A percentile compares a stretch with the other conserved stretches of the same genome.
phyloP scores from a whole-genome alignment of 2,113 vertebrate species.

The Hylia prasina region DNA sequence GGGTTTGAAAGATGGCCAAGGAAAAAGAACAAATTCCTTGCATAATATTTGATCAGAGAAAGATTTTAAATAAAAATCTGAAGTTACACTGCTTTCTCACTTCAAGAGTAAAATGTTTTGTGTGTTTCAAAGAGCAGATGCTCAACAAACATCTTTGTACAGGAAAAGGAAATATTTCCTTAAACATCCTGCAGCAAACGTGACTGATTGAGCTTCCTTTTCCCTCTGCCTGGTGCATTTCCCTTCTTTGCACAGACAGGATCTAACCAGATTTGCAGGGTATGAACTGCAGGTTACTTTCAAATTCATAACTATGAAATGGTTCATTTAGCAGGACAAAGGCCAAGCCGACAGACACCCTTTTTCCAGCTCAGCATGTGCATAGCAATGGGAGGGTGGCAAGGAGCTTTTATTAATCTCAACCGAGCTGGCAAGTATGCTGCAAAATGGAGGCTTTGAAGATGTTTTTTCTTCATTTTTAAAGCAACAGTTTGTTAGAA shows the following conservation, averaged over 20 bases:
- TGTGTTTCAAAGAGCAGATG: constrained; percentile 11
- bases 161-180: constrained; percentile 66
- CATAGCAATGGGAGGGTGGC: constrained; percentile 49
- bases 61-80: background rate
- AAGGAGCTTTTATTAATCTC: constrained; percentile 61
- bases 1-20: background rate
- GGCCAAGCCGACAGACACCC: constrained; percentile 40
- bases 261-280: constrained; percentile 50
- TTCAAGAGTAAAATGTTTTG: background rate
- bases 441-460: constrained; percentile 53
- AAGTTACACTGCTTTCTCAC: background rate
- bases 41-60: background rate
- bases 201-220: constrained; percentile 62
- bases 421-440: constrained; percentile 54
- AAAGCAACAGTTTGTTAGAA: constrained; percentile 36
- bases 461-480: constrained; percentile 51
- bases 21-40: background rate
- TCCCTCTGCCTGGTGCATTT: constrained; percentile 41
- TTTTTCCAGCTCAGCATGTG: constrained; percentile 56
- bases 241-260: constrained; percentile 49
- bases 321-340: constrained; percentile 65
- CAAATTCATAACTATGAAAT: constrained; percentile 60
- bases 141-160: constrained; percentile 26
- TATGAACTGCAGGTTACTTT: constrained; percentile 50
- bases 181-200: constrained; percentile 67